Percentiles rank a stretch among this genome's conserved stretches.
Evolutionary conservation across 2,888 invertebrate genomes (phyloP).

Genomic region (Cinara cedri): DNA sequence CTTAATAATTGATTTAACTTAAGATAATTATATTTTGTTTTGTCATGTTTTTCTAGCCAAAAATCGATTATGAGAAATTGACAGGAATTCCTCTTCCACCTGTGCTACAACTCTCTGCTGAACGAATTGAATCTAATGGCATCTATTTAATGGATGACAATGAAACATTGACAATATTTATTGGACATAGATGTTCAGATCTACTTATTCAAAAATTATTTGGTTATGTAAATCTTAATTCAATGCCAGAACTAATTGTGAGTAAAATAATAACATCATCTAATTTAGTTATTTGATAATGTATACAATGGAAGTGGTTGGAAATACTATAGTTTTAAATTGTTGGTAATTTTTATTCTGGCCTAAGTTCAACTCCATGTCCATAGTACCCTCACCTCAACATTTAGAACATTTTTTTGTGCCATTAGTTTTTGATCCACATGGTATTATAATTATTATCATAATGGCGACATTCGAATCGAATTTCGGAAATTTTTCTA

Average conservation of each 20-base stretch:
- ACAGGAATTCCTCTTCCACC: constrained; percentile 72
- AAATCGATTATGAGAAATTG: constrained; percentile 63
- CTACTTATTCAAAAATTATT: constrained; percentile 79
- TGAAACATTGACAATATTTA: constrained; percentile 78
- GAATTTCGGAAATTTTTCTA: too few species aligned
- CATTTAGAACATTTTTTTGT: too few species aligned
- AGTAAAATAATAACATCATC: constrained; percentile 59
- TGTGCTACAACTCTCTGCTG: constrained; percentile 82
- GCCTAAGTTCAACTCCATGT: too few species aligned
- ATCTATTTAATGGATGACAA: constrained; percentile 92
- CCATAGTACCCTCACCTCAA: too few species aligned
- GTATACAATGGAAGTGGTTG: not conserved
- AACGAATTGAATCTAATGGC: constrained; percentile 76
- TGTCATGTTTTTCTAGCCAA: constrained; percentile 58
- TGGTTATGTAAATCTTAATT: constrained; percentile 75
- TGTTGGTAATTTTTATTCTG: too few species aligned
- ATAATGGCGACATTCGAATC: too few species aligned
- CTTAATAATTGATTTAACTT: constrained; percentile 19
- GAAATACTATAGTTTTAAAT: not conserved
- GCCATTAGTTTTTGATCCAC: too few species aligned
- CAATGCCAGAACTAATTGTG: constrained; percentile 76
- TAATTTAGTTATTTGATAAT: not conserved
- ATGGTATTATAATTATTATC: too few species aligned
- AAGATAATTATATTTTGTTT: constrained; percentile 30
- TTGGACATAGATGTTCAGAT: constrained; percentile 79